Evolutionary conservation across 2,113 vertebrate genomes (phyloP).

Genomic region (Talpa occidentalis): DNA sequence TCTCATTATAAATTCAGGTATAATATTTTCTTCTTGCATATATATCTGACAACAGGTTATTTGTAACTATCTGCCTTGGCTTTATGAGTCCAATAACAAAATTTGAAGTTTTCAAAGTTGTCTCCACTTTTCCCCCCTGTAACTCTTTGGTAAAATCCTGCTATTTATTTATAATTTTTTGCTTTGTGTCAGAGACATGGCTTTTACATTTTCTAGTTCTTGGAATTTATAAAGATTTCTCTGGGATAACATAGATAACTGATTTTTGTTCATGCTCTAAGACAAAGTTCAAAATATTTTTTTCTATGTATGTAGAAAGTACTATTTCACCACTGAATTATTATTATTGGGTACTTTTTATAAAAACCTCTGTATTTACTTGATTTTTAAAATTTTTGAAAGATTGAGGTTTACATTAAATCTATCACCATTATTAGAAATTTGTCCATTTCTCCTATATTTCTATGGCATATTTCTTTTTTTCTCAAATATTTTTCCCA

Average conservation of each 20-base stretch:
- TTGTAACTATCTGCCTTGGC: constrained; percentile 28
- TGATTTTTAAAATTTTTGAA: background rate
- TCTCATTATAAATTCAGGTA: constrained; percentile 23
- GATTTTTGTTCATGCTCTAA: background rate
- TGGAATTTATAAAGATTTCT: background rate
- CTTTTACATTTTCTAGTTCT: background rate
- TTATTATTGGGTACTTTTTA: background rate
- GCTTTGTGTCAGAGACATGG: background rate
- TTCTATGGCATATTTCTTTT: too few species aligned
- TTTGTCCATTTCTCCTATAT: background rate
- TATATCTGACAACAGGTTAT: constrained; percentile 31
- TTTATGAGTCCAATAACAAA: constrained; percentile 38
- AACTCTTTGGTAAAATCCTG: background rate
- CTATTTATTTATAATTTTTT: background rate
- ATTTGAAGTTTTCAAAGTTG: background rate
- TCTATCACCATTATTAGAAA: background rate
- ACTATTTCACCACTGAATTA: background rate
- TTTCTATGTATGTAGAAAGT: background rate
- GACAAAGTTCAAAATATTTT: constrained; percentile 8
- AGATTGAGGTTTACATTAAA: background rate
- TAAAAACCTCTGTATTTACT: background rate
- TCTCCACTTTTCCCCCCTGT: background rate
- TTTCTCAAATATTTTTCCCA: background rate
- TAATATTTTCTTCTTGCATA: background rate
- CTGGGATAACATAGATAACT: background rate